phyloP scores from a whole-genome alignment of 2,113 vertebrate genomes.

The Microcebus lehilahytsara region DNA sequence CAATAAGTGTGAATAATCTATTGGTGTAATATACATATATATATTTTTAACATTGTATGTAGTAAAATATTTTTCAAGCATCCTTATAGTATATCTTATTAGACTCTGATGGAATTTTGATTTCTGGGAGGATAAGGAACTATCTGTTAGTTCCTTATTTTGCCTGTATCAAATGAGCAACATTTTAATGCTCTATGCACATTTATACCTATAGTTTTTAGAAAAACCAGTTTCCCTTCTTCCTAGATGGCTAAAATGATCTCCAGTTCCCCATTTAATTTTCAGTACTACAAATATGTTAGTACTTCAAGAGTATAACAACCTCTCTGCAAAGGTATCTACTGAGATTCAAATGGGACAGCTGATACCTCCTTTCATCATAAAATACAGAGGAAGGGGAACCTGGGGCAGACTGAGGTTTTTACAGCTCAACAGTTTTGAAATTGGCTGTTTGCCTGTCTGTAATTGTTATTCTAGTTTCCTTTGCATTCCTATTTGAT shows the following conservation, averaged over 20 bases:
- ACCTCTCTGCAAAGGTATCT: background rate
- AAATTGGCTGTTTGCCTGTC: background rate
- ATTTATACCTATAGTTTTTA: conserved; percentile 34
- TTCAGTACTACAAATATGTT: background rate
- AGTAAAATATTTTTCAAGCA: conserved; percentile 12
- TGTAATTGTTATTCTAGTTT: background rate
- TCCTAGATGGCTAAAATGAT: background rate
- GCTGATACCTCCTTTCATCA: no score
- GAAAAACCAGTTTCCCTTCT: background rate
- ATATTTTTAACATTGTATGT: background rate
- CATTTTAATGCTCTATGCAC: background rate
- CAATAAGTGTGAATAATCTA: background rate
- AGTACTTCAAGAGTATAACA: background rate
- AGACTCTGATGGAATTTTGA: background rate
- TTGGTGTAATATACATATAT: background rate
- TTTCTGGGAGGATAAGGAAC: background rate
- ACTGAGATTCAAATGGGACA: background rate
- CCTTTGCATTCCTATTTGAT: background rate
- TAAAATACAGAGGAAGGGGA: background rate
- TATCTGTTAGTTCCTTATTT: background rate
- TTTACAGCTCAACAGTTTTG: background rate
- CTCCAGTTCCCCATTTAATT: background rate
- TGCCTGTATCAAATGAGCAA: background rate
- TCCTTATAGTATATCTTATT: conserved; percentile 27
- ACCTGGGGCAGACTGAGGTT: background rate